Percentiles rank a stretch among this genome's conserved stretches.
These are phyloP conservation scores for Fulica atra DNA, from an alignment of 2,113 vertebrate genomes.

Conservation along the genomic window DNA sequence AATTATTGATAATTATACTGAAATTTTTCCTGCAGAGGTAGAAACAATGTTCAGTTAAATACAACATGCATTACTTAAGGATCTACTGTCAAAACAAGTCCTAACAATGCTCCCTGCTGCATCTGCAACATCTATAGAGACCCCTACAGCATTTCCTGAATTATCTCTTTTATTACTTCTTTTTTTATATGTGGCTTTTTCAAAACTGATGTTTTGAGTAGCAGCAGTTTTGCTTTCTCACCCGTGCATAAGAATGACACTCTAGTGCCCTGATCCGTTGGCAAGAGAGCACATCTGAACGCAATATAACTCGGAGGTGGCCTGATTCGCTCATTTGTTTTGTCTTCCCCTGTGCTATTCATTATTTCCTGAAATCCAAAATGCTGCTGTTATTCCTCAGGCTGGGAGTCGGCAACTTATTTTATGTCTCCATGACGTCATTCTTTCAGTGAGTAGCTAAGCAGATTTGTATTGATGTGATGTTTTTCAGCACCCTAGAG, in stretches of 20 bases:
- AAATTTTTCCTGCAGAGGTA: background rate
- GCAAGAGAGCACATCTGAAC: background rate
- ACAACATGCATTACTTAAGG: background rate
- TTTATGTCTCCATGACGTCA: background rate
- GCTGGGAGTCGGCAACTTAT: background rate
- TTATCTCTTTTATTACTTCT: background rate
- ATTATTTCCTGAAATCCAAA: slow-evolving; percentile 16
- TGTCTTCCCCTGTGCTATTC: background rate
- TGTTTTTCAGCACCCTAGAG: slow-evolving; percentile 30
- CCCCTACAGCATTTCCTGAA: background rate
- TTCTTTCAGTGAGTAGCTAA: background rate
- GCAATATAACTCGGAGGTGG: background rate
- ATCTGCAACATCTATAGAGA: background rate
- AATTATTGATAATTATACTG: background rate
- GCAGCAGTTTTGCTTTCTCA: background rate
- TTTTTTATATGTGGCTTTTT: background rate
- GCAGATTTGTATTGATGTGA: slow-evolving; percentile 46
- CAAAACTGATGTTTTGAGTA: background rate
- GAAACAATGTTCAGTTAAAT: background rate
- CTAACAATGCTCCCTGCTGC: background rate
- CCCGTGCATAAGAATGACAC: background rate
- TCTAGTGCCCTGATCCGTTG: background rate
- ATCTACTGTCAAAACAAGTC: background rate
- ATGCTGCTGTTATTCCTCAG: background rate
- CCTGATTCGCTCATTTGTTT: background rate